phyloP scores from a whole-genome alignment of 1,140 invertebrate species.

The Acromyrmex charruanus region DNA sequence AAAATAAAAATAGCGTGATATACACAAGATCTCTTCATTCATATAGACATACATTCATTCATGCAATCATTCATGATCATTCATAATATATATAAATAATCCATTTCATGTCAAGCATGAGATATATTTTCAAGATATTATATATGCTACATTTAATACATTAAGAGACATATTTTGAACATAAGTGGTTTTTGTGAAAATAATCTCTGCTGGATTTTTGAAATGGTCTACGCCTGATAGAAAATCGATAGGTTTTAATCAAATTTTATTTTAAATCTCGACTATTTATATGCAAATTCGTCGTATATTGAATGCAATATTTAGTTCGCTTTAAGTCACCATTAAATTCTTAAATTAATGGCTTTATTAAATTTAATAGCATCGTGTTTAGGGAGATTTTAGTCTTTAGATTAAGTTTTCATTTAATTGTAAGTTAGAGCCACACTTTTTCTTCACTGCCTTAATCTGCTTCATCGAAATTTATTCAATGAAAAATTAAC shows the following conservation, averaged over 20 bases:
- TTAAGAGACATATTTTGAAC: neutral
- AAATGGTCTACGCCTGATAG: conserved; percentile 71
- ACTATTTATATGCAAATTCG: conserved; percentile 59
- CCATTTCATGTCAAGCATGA: conserved; percentile 58
- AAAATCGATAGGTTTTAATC: conserved; percentile 40
- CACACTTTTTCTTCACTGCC: conserved; percentile 72
- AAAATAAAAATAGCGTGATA: conserved; percentile 39
- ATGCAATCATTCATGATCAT: conserved; percentile 67
- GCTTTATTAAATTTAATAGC: conserved; percentile 79
- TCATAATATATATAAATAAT: conserved; percentile 62
- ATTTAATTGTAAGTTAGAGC: conserved; percentile 63
- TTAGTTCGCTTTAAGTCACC: conserved; percentile 78
- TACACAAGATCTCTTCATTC: conserved; percentile 27
- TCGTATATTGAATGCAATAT: conserved; percentile 78
- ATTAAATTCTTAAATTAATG: conserved; percentile 70
- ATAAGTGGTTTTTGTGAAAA: conserved; percentile 1
- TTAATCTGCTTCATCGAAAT: conserved; percentile 78
- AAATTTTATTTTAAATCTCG: conserved; percentile 18
- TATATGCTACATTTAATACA: neutral
- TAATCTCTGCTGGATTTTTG: conserved; percentile 17
- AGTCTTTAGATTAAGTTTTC: conserved; percentile 75
- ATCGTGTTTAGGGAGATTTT: conserved; percentile 73
- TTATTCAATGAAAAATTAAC: conserved; percentile 68
- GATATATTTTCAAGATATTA: conserved; percentile 7
- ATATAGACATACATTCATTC: conserved; percentile 61